Evolutionary conservation across 2,113 vertebrate genomes (phyloP).

Genomic region (crab-eating macaque (Macaca fascicularis)): DNA sequence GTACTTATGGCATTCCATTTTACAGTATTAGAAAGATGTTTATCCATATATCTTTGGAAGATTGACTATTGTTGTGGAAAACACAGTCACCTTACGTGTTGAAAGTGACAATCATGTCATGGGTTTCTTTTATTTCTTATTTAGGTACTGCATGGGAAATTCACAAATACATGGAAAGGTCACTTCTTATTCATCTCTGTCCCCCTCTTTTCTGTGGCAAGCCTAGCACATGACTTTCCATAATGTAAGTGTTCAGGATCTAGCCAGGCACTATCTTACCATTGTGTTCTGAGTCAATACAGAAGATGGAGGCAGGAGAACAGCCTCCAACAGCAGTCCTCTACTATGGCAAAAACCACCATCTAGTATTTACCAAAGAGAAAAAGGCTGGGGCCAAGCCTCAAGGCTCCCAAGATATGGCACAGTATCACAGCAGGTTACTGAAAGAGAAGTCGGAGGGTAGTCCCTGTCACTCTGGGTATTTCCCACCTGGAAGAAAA

Average conservation of each 20-base stretch:
- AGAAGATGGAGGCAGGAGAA: background rate
- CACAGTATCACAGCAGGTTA: background rate
- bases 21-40: background rate
- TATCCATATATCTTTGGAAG: background rate
- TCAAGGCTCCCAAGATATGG: background rate
- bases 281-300: background rate
- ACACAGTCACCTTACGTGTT: background rate
- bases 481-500: background rate
- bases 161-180: background rate
- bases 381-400: background rate
- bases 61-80: background rate
- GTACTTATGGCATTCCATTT: background rate
- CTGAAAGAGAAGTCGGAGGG: background rate
- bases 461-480: background rate
- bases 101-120: background rate
- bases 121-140: background rate
- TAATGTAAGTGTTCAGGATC: background rate
- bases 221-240: background rate
- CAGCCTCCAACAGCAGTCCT: too few species aligned
- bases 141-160: background rate
- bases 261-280: background rate
- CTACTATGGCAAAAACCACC: background rate
- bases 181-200: background rate
- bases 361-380: background rate
- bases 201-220: background rate